Conservation (phyloP, 92 coral and sea anemone species). For the Phenganax stokvisi region DNA sequence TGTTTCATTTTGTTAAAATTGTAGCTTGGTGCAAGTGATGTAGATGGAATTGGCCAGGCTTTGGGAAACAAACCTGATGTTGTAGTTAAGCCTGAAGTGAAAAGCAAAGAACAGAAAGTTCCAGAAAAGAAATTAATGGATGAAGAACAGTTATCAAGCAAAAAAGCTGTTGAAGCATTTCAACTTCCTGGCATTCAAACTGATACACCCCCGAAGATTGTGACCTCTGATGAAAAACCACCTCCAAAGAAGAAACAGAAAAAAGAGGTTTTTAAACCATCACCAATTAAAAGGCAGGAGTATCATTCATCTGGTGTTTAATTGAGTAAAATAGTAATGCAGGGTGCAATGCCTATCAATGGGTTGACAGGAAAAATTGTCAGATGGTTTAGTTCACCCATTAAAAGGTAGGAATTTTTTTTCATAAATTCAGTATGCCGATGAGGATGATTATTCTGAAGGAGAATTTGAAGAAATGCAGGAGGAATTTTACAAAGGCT, state of each 20-base stretch:
- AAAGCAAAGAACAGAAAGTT: slow-evolving; percentile 42
- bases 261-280: background rate
- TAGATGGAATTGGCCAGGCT: slow-evolving; percentile 70
- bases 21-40: slow-evolving; percentile 86
- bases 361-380: no score
- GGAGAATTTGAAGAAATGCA: slow-evolving; percentile 72
- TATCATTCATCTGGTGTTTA: no score
- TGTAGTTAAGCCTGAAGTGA: slow-evolving; percentile 31
- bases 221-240: slow-evolving; percentile 16
- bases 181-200: slow-evolving; percentile 77
- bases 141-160: slow-evolving; percentile 50
- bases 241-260: slow-evolving; percentile 22
- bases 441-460: slow-evolving; percentile 65
- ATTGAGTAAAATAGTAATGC: no score
- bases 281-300: background rate
- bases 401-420: background rate
- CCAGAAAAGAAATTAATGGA: slow-evolving; percentile 9
- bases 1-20: no score
- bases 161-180: slow-evolving; percentile 48
- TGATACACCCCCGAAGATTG: slow-evolving; percentile 50
- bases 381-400: no score
- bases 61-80: slow-evolving; percentile 72
- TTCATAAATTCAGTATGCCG: slow-evolving; percentile 36
- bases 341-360: no score
- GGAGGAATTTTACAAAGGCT: slow-evolving; percentile 77